Percentiles rank a stretch among this genome's conserved stretches.
Conservation (phyloP, 2,113 vertebrate species). For the Polypterus senegalus region DNA sequence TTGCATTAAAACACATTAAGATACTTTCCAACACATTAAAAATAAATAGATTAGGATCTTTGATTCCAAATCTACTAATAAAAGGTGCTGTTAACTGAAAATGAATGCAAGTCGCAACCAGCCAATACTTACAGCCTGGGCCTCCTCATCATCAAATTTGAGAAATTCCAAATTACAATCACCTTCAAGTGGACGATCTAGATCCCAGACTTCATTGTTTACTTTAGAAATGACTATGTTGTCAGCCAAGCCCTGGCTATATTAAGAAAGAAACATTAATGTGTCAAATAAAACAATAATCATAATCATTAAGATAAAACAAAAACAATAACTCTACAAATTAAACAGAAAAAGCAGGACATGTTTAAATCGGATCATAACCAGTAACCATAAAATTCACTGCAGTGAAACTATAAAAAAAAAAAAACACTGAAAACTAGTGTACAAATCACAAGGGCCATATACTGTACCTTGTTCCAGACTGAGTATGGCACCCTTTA, state of each 20-base stretch:
- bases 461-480: too few relatives aligned
- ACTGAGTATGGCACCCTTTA: too few relatives aligned
- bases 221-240: slow-evolving; percentile 86
- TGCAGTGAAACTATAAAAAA: too few relatives aligned
- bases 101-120: background rate
- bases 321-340: too few relatives aligned
- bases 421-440: too few relatives aligned
- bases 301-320: background rate
- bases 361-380: background rate
- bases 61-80: background rate
- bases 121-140: slow-evolving; percentile 75
- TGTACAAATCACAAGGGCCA: too few relatives aligned
- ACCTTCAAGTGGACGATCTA: slow-evolving; percentile 80
- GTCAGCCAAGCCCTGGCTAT: slow-evolving; percentile 87
- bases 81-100: too few relatives aligned
- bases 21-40: too few relatives aligned
- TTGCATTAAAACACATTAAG: too few relatives aligned
- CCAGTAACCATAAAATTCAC: background rate
- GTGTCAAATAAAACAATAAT: too few relatives aligned
- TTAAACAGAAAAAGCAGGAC: background rate
- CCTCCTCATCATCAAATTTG: slow-evolving; percentile 93
- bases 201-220: slow-evolving; percentile 79
- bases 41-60: too few relatives aligned
- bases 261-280: slow-evolving; percentile 19
- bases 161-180: slow-evolving; percentile 82